Base-by-base conservation (phyloP, 2,113 vertebrate species). In the Phoenicopterus ruber region DNA sequence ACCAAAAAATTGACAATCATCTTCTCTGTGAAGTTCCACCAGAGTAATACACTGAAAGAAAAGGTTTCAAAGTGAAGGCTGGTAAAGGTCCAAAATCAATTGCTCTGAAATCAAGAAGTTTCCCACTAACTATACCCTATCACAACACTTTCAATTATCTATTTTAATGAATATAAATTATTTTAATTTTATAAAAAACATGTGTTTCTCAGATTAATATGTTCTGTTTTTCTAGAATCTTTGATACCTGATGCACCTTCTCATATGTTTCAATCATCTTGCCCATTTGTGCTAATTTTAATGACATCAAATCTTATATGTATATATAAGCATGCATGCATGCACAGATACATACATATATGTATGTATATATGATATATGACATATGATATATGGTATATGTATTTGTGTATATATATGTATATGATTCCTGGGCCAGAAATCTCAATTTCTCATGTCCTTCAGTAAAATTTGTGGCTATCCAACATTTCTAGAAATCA, bases 361-460 rank as follows among this genome's bases (percentile, higher is more conserved):
- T 19, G 17, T 21, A 9, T 46, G 15, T n/a, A 19, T 46, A 46
- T 17, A 46, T 46, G 46, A 46, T 44, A n/a, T n/a, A n/a, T n/a
- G n/a, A n/a, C n/a, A 44, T 6, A 29, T n/a, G 8, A 57, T 15
- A 19, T 47, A 32, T 65, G 10, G 4, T 32, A 13, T 49, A 46
- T 36, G 1, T 34, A 2, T 65, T 9, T 57, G 4, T 50, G 1
- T 50, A 4, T 4, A 4, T 40, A 12, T 40, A 21, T 47, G 6
- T 15, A 9, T 63, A 11, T 76, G 50, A 67, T 78, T 84, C n/a
- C 36, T 54, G 34, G 44, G 5, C 65, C 24, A 63, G 50, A 26
- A 67, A 17, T 81, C 59, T n/a, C 10, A 62, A 3, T 86, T 86
- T 91, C n/a, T 82, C 5, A 2, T 36, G 18, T 73, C 44, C 11